Evolutionary conservation across 1,140 invertebrate genomes (phyloP).

Genomic region (Sinonovacula constricta): DNA sequence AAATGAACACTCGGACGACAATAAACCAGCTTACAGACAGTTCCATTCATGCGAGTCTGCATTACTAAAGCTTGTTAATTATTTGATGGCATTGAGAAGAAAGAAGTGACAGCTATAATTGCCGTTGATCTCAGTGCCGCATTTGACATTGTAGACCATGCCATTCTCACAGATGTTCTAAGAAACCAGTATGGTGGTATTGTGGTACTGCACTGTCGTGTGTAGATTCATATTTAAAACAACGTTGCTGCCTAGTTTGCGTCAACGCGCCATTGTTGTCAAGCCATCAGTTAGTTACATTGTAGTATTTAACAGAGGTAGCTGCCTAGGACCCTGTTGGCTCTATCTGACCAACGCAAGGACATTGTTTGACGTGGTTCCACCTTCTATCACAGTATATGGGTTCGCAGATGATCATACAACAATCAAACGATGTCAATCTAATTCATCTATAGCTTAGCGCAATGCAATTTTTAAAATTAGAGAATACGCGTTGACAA

Average conservation of each 20-base stretch:
- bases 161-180: not conserved
- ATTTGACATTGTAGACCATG: constrained; percentile 4
- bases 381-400: not conserved
- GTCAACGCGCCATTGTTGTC: no score
- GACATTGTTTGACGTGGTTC: constrained; percentile 11
- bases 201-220: not conserved
- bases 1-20: constrained; percentile 9
- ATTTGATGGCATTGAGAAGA: constrained; percentile 22
- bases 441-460: not conserved
- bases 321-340: constrained; percentile 16
- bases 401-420: constrained; percentile 18
- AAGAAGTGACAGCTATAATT: constrained; percentile 7
- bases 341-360: constrained; percentile 7
- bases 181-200: not conserved
- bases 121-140: constrained; percentile 1
- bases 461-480: not conserved
- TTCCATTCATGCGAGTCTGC: constrained; percentile 21
- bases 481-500: not conserved
- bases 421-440: not conserved
- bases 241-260: not conserved
- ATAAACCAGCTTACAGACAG: constrained; percentile 19
- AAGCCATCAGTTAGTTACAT: no score
- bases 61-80: constrained; percentile 19
- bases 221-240: not conserved
- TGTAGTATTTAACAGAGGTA: no score